These are phyloP conservation scores for Chouioia cunea DNA, from an alignment of 2,888 invertebrate genomes.

Conservation along the genomic window DNA sequence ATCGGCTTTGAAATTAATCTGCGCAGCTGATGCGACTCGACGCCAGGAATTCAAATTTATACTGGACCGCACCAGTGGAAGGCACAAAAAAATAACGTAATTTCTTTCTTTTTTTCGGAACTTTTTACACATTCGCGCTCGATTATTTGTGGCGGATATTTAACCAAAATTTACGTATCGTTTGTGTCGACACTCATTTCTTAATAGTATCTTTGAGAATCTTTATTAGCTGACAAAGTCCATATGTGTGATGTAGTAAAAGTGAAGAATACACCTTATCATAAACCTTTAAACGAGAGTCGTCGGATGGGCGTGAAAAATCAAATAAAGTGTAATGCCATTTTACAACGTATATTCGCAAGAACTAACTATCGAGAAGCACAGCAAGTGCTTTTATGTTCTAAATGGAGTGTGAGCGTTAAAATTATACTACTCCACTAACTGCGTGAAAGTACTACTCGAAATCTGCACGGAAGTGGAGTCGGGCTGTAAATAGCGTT, in stretches of 20 bases:
- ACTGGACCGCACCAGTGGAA: neutral
- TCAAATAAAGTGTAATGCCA: constrained; percentile 16
- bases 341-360: constrained; percentile 12
- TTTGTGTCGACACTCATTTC: no score
- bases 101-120: neutral
- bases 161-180: no score
- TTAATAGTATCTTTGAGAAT: no score
- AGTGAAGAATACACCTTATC: no score
- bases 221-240: no score
- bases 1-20: constrained; percentile 41
- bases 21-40: constrained; percentile 29
- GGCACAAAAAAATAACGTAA: no score
- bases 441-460: no score
- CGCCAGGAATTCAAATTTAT: constrained; percentile 42
- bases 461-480: no score
- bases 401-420: constrained; percentile 26
- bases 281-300: no score
- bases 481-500: no score
- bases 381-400: constrained; percentile 18
- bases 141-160: no score
- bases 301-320: neutral
- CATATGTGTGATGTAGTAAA: no score
- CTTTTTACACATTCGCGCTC: neutral
- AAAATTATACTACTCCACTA: constrained; percentile 26
- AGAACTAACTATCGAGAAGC: neutral